Evolutionary conservation across 2,888 invertebrate species (phyloP).

Genomic region (Pandemis cinnamomeana): DNA sequence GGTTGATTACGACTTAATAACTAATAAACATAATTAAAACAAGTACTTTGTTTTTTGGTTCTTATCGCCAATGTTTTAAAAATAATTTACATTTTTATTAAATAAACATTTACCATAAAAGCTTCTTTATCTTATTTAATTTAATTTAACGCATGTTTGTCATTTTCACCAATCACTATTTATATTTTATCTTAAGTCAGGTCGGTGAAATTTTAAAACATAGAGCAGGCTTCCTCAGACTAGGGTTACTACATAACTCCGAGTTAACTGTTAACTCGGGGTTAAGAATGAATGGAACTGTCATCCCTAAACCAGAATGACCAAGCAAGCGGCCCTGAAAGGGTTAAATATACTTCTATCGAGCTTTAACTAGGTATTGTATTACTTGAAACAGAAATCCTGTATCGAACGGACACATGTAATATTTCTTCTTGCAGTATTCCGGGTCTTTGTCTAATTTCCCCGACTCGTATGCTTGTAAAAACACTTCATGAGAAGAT

Average conservation of each 20-base stretch:
- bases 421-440: slow-evolving; percentile 57
- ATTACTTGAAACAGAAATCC: slow-evolving; percentile 60
- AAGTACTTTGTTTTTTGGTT: not conserved
- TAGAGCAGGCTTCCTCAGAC: too few relatives aligned
- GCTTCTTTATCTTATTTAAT: too few relatives aligned
- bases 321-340: too few relatives aligned
- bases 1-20: not conserved
- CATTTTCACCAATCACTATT: too few relatives aligned
- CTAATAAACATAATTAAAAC: not conserved
- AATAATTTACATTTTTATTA: not conserved
- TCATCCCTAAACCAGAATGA: too few relatives aligned
- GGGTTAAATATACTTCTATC: not conserved
- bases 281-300: too few relatives aligned
- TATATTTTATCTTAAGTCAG: too few relatives aligned
- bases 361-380: slow-evolving; percentile 55
- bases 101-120: not conserved
- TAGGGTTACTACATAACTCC: too few relatives aligned
- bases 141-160: too few relatives aligned
- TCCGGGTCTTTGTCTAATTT: slow-evolving; percentile 45
- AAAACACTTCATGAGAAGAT: slow-evolving; percentile 58
- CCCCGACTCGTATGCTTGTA: slow-evolving; percentile 61
- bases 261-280: too few relatives aligned
- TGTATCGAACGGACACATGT: slow-evolving; percentile 62
- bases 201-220: too few relatives aligned
- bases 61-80: not conserved